These are phyloP conservation scores for Disparrhopalites patrizii DNA, from an alignment of 2,888 invertebrate genomes.

Conservation along the genomic window DNA sequence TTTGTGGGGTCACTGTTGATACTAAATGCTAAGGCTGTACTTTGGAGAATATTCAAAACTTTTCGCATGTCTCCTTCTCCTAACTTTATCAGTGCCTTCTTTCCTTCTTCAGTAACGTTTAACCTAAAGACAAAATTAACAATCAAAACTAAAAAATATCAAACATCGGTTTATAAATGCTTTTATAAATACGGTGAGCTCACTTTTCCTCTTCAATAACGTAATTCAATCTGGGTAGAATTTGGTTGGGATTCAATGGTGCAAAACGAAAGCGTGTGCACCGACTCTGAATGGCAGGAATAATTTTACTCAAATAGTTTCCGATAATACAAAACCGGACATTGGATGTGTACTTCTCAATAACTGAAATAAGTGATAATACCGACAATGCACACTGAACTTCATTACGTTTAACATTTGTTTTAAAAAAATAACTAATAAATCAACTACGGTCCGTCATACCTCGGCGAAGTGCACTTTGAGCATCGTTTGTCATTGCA, in stretches of 20 bases:
- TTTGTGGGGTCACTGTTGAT: slow-evolving; percentile 31
- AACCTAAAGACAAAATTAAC: slow-evolving; percentile 58
- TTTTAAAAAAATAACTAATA: not conserved
- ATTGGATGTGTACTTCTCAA: slow-evolving; percentile 98
- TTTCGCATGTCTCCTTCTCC: slow-evolving; percentile 98
- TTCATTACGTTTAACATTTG: not conserved
- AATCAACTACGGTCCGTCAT: not conserved
- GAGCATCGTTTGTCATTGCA: slow-evolving; percentile 99
- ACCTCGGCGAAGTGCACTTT: slow-evolving; percentile 85
- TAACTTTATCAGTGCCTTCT: slow-evolving; percentile 79
- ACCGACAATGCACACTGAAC: not conserved
- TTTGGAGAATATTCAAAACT: slow-evolving; percentile 93
- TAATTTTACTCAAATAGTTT: slow-evolving; percentile 97
- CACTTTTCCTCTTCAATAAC: slow-evolving; percentile 80
- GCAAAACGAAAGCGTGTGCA: slow-evolving; percentile 96
- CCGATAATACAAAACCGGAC: slow-evolving; percentile 98
- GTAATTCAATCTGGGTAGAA: slow-evolving; percentile 79
- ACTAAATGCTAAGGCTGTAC: slow-evolving; percentile 83
- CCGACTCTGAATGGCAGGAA: slow-evolving; percentile 95
- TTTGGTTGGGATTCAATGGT: slow-evolving; percentile 78
- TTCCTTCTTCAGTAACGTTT: slow-evolving; percentile 78
- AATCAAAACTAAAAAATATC: not conserved
- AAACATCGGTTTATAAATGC: not conserved
- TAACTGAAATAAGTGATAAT: slow-evolving; percentile 63
- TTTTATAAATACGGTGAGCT: slow-evolving; percentile 46